Conservation (phyloP, 2,888 invertebrate species). For the Diogma glabrata region DNA sequence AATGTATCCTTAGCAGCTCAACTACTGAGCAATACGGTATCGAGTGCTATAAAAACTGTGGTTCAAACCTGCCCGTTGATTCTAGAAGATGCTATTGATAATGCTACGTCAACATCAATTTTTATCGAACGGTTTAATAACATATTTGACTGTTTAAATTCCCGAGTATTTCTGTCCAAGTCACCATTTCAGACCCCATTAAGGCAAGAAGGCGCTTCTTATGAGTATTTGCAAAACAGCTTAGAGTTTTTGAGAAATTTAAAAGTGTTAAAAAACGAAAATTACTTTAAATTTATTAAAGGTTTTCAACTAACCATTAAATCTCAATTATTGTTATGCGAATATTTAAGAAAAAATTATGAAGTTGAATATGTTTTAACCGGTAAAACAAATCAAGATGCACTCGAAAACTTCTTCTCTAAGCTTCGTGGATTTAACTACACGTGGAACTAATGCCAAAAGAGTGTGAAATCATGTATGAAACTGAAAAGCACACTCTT, state of each 20-base stretch:
- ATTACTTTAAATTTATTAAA: constrained; percentile 4
- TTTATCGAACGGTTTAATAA: neutral
- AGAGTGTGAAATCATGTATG: no score
- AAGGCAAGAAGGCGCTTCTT: neutral
- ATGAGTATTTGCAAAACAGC: neutral
- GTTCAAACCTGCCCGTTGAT: no score
- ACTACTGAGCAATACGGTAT: neutral
- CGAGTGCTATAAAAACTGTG: neutral
- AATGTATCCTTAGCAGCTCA: neutral
- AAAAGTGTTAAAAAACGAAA: neutral
- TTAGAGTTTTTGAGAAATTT: neutral
- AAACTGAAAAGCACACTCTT: no score
- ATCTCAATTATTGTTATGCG: neutral
- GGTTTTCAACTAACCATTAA: neutral
- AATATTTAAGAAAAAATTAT: neutral
- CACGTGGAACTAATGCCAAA: no score
- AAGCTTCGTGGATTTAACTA: neutral
- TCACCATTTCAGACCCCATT: neutral
- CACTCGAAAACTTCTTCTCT: neutral
- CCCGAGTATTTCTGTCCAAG: neutral
- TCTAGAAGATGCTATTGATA: no score
- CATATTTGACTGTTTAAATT: neutral
- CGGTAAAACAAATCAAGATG: constrained; percentile 5
- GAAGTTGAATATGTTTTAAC: neutral
- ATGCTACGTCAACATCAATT: neutral